Evolutionary conservation across 1,140 invertebrate genomes (phyloP), one percentile per base, ranked within the genome.

Genomic region (Dinoponera quadriceps): DNA sequence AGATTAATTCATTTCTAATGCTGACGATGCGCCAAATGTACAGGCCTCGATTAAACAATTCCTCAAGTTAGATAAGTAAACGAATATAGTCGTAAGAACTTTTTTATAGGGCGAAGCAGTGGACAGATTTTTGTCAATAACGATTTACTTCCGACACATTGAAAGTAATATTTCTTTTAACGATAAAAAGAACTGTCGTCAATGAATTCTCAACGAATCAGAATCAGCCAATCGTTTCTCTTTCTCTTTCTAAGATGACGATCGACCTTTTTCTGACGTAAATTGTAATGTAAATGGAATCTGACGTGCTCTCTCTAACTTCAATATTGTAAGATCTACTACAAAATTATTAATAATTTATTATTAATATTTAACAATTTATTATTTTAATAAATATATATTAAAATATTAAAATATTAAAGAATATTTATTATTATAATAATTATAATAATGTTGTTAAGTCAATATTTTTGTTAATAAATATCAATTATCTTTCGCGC

Each of bases 41-140:
- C 29, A 87, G 85, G 86, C 86, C 86, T 87, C 66, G 87, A 80
- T 68, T 16, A 71, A 57, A 63, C 54, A 55, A 83, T 68, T 72
- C 63, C 66, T 73, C 44, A 68, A 51, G 66, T 54, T 86, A 87
- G 27, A 63, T 54, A 25, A 87, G 44, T 78, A 78, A 22, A 78
- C 33, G 13, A 57, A 16, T 78, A 60, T 63, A 63, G 16, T 38
- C 4, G 4, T 80, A 80, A 80, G 75, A 80, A 57, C 75, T 71
- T 71, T 80, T 80, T 80, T 80, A 80, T 80, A 38, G 48, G 27
- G 16, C 59, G 51, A 49, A 33, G 18, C 57, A 27, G 29, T 51
- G 16, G 62, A 66, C 38, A 18, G 18, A 48, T 57, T 80, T 80
- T 80, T 80, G n/a, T 44, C 27, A 25, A 59, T 69, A 71, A 80